A percentile compares a stretch with the other conserved stretches of the same genome.
Evolutionary conservation across 2,888 invertebrate species (phyloP).

Genomic region (Oasisia sp.): DNA sequence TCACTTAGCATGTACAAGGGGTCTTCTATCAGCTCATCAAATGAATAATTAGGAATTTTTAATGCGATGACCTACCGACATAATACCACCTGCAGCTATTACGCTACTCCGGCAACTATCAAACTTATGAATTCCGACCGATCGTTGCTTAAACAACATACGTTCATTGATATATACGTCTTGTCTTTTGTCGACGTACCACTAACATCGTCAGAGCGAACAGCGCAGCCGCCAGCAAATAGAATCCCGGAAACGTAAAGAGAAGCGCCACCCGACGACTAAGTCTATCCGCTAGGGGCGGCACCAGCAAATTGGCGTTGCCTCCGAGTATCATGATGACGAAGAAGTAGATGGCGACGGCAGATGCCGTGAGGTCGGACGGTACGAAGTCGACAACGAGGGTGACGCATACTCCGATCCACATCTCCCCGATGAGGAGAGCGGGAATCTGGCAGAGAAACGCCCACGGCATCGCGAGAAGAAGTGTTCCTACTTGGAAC

Average conservation of each 20-base stretch:
- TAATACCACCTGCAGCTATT: too few relatives aligned
- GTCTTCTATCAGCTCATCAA: too few relatives aligned
- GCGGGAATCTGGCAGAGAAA: slow-evolving; percentile 36
- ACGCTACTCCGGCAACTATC: background rate
- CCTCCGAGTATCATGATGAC: slow-evolving; percentile 47
- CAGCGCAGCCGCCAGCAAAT: slow-evolving; percentile 32
- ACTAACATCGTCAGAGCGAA: slow-evolving; percentile 28
- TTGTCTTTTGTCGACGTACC: background rate
- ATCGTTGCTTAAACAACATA: background rate
- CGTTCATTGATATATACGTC: background rate
- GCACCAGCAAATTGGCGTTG: slow-evolving; percentile 37
- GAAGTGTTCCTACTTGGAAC: slow-evolving; percentile 32
- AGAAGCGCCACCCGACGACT: slow-evolving; percentile 32
- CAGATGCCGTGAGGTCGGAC: slow-evolving; percentile 45
- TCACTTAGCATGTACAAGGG: too few relatives aligned
- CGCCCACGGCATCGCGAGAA: slow-evolving; percentile 34
- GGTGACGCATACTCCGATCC: slow-evolving; percentile 52
- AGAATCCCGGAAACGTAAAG: slow-evolving; percentile 36
- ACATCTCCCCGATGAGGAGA: slow-evolving; percentile 50
- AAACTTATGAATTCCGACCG: background rate
- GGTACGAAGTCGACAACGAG: slow-evolving; percentile 55
- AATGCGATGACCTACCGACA: too few relatives aligned
- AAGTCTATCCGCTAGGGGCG: slow-evolving; percentile 31
- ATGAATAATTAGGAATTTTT: too few relatives aligned
- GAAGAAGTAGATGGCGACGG: slow-evolving; percentile 54